These are phyloP conservation scores for Lepeophtheirus nordmannii DNA, from an alignment of 2,888 invertebrate species.

Conservation along the genomic window DNA sequence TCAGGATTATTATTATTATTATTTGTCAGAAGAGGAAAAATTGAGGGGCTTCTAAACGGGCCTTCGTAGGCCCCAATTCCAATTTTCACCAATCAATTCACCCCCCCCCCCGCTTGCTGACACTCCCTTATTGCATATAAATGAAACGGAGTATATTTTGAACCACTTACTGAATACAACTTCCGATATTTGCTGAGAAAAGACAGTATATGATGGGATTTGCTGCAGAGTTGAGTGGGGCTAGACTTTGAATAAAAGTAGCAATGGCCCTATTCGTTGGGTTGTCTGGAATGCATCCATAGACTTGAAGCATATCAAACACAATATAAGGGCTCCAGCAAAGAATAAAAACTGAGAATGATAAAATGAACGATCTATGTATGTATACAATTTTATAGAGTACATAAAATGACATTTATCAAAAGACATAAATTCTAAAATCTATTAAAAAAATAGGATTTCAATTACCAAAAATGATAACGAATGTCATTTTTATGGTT, in stretches of 20 bases:
- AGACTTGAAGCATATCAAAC: conserved; percentile 77
- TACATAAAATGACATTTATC: conserved; percentile 11
- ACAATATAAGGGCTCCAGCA: conserved; percentile 93
- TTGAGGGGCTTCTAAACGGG: too few relatives aligned
- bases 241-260: conserved; percentile 76
- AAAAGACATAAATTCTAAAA: conserved; percentile 20
- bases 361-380: conserved; percentile 18
- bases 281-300: conserved; percentile 58
- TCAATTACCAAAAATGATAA: conserved; percentile 73
- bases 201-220: conserved; percentile 87
- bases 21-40: too few relatives aligned
- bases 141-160: neutral
- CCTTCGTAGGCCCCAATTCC: too few relatives aligned
- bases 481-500: conserved; percentile 92
- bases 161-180: neutral
- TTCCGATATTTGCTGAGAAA: conserved; percentile 72
- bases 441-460: conserved; percentile 6
- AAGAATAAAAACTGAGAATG: conserved; percentile 61
- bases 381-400: conserved; percentile 9
- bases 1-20: too few relatives aligned
- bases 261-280: conserved; percentile 68
- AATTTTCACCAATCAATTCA: too few relatives aligned
- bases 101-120: too few relatives aligned
- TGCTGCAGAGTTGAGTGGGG: conserved; percentile 79
- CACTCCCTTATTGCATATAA: too few relatives aligned